These are phyloP conservation scores for Tapirus terrestris DNA, from an alignment of 2,113 vertebrate genomes.

Conservation along the genomic window DNA sequence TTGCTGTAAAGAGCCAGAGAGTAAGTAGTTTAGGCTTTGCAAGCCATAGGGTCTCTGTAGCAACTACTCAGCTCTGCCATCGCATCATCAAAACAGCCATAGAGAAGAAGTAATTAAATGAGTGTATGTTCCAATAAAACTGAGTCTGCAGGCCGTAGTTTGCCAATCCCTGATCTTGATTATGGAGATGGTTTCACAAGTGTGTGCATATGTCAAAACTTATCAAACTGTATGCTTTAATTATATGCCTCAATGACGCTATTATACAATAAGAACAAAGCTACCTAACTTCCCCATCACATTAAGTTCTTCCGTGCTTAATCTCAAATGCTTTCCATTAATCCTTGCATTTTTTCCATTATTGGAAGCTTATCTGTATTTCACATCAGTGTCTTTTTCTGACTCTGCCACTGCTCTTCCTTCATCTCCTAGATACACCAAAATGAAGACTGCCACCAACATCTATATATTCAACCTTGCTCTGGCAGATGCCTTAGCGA, in stretches of 20 bases:
- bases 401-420: not conserved
- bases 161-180: not conserved
- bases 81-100: not conserved
- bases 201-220: not conserved
- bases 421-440: conserved; percentile 92
- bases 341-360: not conserved
- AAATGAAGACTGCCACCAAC: conserved; percentile 99
- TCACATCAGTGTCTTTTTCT: conserved; percentile 42
- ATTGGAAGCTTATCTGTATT: not conserved
- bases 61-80: not conserved
- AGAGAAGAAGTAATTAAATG: not conserved
- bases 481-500: conserved; percentile 96
- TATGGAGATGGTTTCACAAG: not conserved
- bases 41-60: not conserved
- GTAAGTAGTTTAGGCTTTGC: not conserved
- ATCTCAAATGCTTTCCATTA: not conserved
- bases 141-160: not conserved
- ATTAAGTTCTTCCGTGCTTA: not conserved
- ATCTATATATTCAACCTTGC: conserved; percentile 99
- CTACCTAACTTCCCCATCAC: not conserved
- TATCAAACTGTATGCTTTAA: not conserved
- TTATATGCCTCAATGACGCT: not conserved
- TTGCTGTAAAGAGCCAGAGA: not conserved
- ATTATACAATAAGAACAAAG: not conserved
- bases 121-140: not conserved